A percentile compares a stretch with the other conserved stretches of the same genome.
Evolutionary conservation across 2,797 vertebrate genomes (phyloP).

Genomic region (Parotocinclus haroldoi): DNA sequence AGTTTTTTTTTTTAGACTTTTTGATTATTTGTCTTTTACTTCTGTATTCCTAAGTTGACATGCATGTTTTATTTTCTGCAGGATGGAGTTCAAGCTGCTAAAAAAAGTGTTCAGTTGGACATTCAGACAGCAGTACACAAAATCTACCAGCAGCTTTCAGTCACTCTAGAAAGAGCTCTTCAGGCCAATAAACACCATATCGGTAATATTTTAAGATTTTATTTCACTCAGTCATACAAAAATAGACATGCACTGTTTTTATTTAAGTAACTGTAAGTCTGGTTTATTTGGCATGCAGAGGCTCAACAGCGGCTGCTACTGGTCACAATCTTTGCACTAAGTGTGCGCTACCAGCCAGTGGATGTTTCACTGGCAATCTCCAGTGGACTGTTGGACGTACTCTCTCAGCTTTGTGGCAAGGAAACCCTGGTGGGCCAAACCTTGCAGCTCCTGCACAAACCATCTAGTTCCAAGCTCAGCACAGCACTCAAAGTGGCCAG

Average conservation of each 20-base stretch:
- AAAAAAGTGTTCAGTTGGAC: conserved; percentile 88
- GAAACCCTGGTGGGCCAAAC: conserved; percentile 95
- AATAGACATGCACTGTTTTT: background rate
- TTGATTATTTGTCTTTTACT: background rate
- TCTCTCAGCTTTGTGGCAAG: conserved; percentile 93
- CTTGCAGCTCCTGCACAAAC: conserved; percentile 89
- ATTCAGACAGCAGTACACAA: conserved; percentile 96
- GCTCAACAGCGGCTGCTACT: conserved; percentile 94
- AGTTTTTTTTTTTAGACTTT: background rate
- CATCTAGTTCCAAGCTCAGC: conserved; percentile 90
- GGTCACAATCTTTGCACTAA: conserved; percentile 95
- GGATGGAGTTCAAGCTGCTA: conserved; percentile 94
- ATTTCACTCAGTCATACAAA: background rate
- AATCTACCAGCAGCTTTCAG: conserved; percentile 95
- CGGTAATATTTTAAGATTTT: conserved; percentile 69
- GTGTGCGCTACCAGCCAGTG: conserved; percentile 94
- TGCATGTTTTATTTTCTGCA: conserved; percentile 50
- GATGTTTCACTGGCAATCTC: conserved; percentile 96
- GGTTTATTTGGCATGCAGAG: conserved; percentile 63
- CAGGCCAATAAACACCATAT: conserved; percentile 97
- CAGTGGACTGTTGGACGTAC: conserved; percentile 87
- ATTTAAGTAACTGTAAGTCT: background rate
- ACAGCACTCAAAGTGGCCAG: conserved; percentile 96
- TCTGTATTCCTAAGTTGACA: no score
- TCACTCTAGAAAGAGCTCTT: conserved; percentile 90